A percentile compares a stretch with the other conserved stretches of the same genome.
Evolutionary conservation across 2,888 invertebrate genomes (phyloP).

Genomic region (Pammene fasciana): DNA sequence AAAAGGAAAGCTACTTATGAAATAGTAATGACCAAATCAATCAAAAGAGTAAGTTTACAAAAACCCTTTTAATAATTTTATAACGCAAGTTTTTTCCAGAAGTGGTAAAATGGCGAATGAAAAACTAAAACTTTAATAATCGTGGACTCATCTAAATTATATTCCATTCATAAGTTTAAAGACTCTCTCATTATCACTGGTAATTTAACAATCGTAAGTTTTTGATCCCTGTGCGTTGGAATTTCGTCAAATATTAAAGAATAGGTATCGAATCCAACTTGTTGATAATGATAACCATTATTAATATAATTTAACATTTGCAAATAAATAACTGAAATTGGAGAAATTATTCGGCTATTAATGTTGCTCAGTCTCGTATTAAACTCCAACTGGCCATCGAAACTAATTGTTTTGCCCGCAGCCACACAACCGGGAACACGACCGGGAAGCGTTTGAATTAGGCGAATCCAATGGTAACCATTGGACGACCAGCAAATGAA

Average conservation of each 20-base stretch:
- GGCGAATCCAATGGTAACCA: constrained; percentile 43
- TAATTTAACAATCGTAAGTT: too few relatives aligned
- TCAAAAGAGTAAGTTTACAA: not conserved
- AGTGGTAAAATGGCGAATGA: too few relatives aligned
- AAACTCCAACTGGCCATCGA: not conserved
- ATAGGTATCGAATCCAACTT: too few relatives aligned
- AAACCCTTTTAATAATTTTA: not conserved
- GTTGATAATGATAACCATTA: too few relatives aligned
- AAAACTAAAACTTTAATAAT: too few relatives aligned
- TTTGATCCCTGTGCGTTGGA: too few relatives aligned
- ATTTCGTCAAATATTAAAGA: too few relatives aligned
- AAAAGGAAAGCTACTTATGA: not conserved
- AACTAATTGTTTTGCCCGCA: constrained; percentile 37
- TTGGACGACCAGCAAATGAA: not conserved
- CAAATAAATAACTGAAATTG: not conserved
- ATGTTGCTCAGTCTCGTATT: not conserved
- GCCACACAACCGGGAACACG: not conserved
- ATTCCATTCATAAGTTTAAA: too few relatives aligned
- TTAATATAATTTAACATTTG: not conserved
- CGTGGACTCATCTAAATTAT: too few relatives aligned
- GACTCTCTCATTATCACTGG: too few relatives aligned
- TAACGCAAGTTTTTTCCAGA: too few relatives aligned
- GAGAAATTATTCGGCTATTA: not conserved
- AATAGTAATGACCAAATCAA: constrained; percentile 9
- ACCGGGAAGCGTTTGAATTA: constrained; percentile 44